phyloP scores from a whole-genome alignment of 1,140 invertebrate species.

The Drosophila littoralis region DNA sequence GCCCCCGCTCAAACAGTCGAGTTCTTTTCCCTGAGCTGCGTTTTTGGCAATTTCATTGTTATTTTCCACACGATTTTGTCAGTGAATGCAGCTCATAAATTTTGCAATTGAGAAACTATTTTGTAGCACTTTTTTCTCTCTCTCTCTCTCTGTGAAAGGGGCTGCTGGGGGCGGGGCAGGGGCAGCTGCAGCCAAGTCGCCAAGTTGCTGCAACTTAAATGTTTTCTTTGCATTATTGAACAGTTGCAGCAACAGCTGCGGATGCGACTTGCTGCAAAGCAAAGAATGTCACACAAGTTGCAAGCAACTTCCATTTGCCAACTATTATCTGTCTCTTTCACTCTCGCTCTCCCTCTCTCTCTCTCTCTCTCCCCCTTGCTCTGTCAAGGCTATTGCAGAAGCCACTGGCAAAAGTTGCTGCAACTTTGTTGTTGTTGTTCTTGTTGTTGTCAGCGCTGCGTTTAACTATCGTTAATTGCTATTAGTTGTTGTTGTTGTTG shows the following conservation, averaged over 20 bases:
- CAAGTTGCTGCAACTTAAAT: constrained; percentile 62
- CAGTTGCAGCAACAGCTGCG: constrained; percentile 44
- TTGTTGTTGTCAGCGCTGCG: constrained; percentile 32
- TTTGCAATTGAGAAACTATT: constrained; percentile 61
- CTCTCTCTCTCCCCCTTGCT: constrained; percentile 12
- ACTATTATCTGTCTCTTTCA: constrained; percentile 24
- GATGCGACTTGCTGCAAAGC: constrained; percentile 36
- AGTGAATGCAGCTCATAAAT: constrained; percentile 72
- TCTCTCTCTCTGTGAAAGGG: neutral
- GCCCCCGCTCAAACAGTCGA: constrained; percentile 23
- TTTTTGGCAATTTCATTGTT: constrained; percentile 67
- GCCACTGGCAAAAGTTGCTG: constrained; percentile 28
- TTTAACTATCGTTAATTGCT: constrained; percentile 67
- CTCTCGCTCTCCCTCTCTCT: constrained; percentile 4
- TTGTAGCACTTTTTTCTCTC: constrained; percentile 1
- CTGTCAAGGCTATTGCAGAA: constrained; percentile 70
- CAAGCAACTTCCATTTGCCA: constrained; percentile 40
- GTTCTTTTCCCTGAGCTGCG: constrained; percentile 17
- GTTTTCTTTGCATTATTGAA: constrained; percentile 80
- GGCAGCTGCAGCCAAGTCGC: constrained; percentile 35
- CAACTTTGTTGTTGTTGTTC: constrained; percentile 19
- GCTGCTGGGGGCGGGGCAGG: neutral
- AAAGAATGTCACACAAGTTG: constrained; percentile 69
- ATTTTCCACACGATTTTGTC: constrained; percentile 72
- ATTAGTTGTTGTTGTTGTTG: constrained; percentile 20